These are phyloP conservation scores for Oasisia sp. DNA, from an alignment of 2,888 invertebrate species.

Conservation along the genomic window DNA sequence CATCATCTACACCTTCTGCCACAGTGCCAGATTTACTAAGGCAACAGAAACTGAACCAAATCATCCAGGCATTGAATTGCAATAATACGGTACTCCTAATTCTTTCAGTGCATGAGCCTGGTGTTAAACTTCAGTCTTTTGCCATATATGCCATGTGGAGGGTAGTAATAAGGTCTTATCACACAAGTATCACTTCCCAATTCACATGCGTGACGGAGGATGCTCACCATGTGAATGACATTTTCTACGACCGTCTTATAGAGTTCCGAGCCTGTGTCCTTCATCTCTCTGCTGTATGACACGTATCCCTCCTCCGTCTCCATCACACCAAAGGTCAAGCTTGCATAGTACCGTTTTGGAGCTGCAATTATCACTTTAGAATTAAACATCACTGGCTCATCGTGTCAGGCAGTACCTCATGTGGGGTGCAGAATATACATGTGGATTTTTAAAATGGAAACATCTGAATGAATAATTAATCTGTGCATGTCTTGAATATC, in stretches of 20 bases:
- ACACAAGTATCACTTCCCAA: no score
- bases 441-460: not conserved
- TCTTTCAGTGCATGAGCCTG: no score
- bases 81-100: no score
- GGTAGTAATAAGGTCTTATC: no score
- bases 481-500: no score
- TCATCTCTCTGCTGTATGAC: not conserved
- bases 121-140: no score
- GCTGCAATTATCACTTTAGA: not conserved
- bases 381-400: not conserved
- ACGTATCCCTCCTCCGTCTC: not conserved
- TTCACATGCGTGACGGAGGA: not conserved
- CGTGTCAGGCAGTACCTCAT: not conserved
- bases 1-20: no score
- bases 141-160: no score
- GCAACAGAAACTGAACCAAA: no score
- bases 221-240: not conserved
- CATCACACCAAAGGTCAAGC: not conserved
- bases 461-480: no score
- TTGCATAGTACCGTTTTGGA: not conserved
- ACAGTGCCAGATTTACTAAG: no score
- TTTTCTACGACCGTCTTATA: not conserved
- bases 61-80: no score
- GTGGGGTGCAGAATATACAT: not conserved
- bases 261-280: not conserved